Percentiles rank a stretch among this genome's conserved stretches.
Evolutionary conservation across 2,888 invertebrate species (phyloP).

Genomic region (Plebejus argus): DNA sequence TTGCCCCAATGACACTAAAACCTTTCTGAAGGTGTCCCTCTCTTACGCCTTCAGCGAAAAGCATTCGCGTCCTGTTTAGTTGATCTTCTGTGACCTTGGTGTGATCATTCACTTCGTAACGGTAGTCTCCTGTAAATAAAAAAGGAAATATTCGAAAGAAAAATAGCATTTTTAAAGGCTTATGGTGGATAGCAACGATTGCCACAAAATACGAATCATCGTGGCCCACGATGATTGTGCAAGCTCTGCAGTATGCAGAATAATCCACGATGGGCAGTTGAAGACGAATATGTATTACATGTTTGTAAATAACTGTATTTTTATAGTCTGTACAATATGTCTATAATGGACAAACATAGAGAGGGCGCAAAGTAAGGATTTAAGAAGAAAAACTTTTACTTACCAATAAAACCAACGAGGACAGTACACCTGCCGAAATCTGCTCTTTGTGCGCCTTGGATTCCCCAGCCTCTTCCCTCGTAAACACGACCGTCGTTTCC

Average conservation of each 20-base stretch:
- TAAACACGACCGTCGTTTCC: conserved; percentile 33
- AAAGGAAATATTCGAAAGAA: not conserved
- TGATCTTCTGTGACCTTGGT: conserved; percentile 24
- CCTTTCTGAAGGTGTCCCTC: conserved; percentile 20
- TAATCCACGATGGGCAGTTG: no score
- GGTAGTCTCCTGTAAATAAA: conserved; percentile 24
- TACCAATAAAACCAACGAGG: conserved; percentile 13
- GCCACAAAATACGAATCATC: no score
- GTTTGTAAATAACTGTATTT: no score
- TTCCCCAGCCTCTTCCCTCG: conserved; percentile 31
- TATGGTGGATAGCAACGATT: no score
- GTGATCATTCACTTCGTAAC: not conserved
- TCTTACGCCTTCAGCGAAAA: conserved; percentile 26
- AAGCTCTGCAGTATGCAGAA: no score
- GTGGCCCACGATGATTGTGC: no score
- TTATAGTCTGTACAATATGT: no score
- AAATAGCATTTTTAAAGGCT: no score
- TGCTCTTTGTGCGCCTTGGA: conserved; percentile 18
- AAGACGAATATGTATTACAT: no score
- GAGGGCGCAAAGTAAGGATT: not conserved
- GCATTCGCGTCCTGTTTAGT: conserved; percentile 28
- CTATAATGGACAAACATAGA: no score
- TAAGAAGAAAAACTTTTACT: not conserved
- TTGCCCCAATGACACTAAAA: conserved; percentile 23
- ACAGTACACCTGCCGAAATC: conserved; percentile 28